Evolutionary conservation across 1,140 invertebrate species (phyloP), one percentile per base, ranked within the genome.

Genomic region (Helicoverpa zea): DNA sequence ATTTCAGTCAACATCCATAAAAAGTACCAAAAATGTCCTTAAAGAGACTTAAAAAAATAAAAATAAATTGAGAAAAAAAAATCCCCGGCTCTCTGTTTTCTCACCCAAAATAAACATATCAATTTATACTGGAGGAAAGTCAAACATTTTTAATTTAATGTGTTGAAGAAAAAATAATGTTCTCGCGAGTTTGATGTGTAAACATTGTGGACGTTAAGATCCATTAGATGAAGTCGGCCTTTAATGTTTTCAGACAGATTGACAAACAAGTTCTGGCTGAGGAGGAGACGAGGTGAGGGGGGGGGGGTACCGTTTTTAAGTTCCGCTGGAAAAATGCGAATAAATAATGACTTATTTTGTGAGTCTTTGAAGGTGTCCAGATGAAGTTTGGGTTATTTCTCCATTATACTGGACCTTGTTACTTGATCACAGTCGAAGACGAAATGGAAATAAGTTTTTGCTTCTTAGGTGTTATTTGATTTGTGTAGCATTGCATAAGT

Each of bases 151-250:
- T 74, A 80, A 74, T 80, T 74, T 61, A 80, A 80, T 63, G 70
- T 52, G 29, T 74, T 54, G 35, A 81, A 77, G 59, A 85, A 87
- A 84, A 80, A 85, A 81, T 76, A 79, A 73, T 83, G 18, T 77
- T 64, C 61, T 54, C 61, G 10, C 5, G 10, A 52, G 47, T 30
- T 70, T 80, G 81, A 64, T 83, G 59, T 83, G 81, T 88, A 89
- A 89, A 90, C 87, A 90, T 85, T 81, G 81, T 81, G 83, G 68
- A 75, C 58, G 81, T 76, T 79, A 78, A 84, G 87, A 90, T 89
- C 89, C 90, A 91, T 90, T 90, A 90, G 87, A 91, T 88, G 85
- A 90, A 90, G 88, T 87, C 85, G 76, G 78, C 78, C 82, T 84
- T 87, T 88, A 85, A 88, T 84, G 84, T 81, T 43, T 84, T 84